phyloP scores from a whole-genome alignment of 1,140 invertebrate species.

The Chironomus striatipennis region DNA sequence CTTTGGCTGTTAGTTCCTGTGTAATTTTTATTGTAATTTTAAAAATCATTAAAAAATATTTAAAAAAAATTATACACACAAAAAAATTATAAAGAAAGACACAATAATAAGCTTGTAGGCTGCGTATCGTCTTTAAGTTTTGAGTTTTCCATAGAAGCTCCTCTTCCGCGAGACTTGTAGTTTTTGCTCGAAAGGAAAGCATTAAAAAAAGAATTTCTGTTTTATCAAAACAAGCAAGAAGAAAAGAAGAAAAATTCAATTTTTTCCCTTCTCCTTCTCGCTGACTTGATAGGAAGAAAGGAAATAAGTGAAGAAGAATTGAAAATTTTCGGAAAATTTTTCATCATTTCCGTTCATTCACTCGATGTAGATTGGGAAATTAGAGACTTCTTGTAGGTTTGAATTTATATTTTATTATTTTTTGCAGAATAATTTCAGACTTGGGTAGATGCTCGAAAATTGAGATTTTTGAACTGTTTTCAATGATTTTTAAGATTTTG shows the following conservation, averaged over 20 bases:
- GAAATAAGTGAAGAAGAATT: background rate
- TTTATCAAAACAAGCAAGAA: background rate
- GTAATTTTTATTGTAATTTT: slow-evolving; percentile 21
- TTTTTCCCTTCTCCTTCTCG: background rate
- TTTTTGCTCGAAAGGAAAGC: background rate
- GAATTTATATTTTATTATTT: too few species aligned
- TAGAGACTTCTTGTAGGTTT: too few species aligned
- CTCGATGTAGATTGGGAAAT: too few species aligned
- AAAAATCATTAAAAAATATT: background rate
- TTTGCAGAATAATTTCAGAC: too few species aligned
- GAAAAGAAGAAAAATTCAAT: slow-evolving; percentile 8
- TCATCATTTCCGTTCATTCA: background rate
- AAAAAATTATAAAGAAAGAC: background rate
- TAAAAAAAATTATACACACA: background rate
- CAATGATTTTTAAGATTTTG: too few species aligned
- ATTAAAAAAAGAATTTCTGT: background rate
- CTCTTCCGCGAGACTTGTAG: background rate
- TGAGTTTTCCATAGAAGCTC: too few species aligned
- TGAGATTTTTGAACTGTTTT: too few species aligned
- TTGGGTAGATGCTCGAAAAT: too few species aligned
- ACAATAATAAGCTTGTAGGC: slow-evolving; percentile 9
- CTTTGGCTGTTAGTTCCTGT: slow-evolving; percentile 22
- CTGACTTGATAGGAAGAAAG: background rate
- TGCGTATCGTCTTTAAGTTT: background rate
- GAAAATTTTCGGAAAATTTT: too few species aligned